phyloP scores from a whole-genome alignment of 2,888 invertebrate species.

The Nudaria mundana region DNA sequence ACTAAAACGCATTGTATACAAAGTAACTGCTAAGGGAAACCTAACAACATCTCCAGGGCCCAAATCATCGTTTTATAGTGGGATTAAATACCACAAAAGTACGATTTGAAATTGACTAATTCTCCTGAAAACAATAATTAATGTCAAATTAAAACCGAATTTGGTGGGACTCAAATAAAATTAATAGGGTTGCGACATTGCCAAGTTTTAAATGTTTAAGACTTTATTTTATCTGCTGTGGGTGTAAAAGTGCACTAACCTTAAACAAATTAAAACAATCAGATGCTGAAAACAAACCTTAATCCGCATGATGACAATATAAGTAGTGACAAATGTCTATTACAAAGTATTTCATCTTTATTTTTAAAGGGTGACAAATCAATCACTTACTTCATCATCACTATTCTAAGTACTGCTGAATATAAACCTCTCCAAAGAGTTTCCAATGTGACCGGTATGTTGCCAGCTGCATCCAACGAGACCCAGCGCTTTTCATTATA shows the following conservation, averaged over 20 bases:
- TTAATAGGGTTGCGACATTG: conserved; percentile 24
- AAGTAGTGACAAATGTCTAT: conserved; percentile 28
- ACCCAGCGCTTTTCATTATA: too few relatives aligned
- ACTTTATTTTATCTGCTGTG: conserved; percentile 20
- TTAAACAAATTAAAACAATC: conserved; percentile 19
- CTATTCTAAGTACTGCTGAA: too few relatives aligned
- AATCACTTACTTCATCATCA: too few relatives aligned
- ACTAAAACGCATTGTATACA: conserved; percentile 1
- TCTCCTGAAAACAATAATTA: too few relatives aligned
- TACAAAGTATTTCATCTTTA: conserved; percentile 5
- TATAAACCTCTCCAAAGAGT: too few relatives aligned
- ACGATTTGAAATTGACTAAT: too few relatives aligned
- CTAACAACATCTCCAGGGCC: too few relatives aligned
- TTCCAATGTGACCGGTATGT: too few relatives aligned
- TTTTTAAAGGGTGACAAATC: background rate
- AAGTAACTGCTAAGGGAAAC: too few relatives aligned
- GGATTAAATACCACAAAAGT: too few relatives aligned
- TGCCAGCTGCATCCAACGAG: too few relatives aligned
- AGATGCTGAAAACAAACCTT: conserved; percentile 30
- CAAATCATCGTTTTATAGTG: too few relatives aligned
- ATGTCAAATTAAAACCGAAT: conserved; percentile 15
- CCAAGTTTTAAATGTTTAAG: conserved; percentile 31
- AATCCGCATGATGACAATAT: conserved; percentile 31
- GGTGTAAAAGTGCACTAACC: conserved; percentile 28
- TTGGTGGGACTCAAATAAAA: conserved; percentile 15